phyloP scores from a whole-genome alignment of 1,140 invertebrate species.

The Drosophila sturtevanti region DNA sequence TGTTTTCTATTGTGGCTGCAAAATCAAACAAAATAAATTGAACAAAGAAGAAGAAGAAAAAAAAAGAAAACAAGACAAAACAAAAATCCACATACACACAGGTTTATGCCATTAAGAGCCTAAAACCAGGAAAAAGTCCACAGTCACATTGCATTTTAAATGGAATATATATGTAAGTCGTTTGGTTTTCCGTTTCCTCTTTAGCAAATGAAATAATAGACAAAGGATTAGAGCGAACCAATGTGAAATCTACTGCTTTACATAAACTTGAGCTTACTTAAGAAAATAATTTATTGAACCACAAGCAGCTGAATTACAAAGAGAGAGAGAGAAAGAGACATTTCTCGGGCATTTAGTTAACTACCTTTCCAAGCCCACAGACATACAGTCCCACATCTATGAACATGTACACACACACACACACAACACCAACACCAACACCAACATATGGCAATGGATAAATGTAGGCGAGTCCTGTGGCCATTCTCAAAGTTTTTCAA shows the following conservation, averaged over 20 bases:
- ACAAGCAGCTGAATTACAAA: slow-evolving; percentile 17
- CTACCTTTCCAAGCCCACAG: too few relatives aligned
- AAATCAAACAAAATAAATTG: slow-evolving; percentile 48
- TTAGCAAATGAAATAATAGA: slow-evolving; percentile 73
- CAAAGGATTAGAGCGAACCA: slow-evolving; percentile 68
- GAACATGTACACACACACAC: neutral
- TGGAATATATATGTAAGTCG: slow-evolving; percentile 77
- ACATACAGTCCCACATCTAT: too few relatives aligned
- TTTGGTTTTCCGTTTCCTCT: slow-evolving; percentile 24
- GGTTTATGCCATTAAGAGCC: slow-evolving; percentile 33
- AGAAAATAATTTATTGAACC: slow-evolving; percentile 77
- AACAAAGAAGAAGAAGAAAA: slow-evolving; percentile 56
- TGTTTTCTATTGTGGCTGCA: slow-evolving; percentile 26
- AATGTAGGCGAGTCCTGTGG: neutral
- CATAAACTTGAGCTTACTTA: slow-evolving; percentile 78
- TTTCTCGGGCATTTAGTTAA: slow-evolving; percentile 27
- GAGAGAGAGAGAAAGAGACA: slow-evolving; percentile 11
- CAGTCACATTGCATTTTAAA: slow-evolving; percentile 68
- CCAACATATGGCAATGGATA: neutral
- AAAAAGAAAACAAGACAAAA: neutral
- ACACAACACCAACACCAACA: neutral
- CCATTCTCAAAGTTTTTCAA: neutral
- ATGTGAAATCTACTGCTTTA: slow-evolving; percentile 64
- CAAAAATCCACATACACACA: slow-evolving; percentile 13
- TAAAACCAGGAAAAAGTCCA: slow-evolving; percentile 42